Base-by-base conservation (phyloP, 2,888 invertebrate genomes). In the Crioceris asparagi region DNA sequence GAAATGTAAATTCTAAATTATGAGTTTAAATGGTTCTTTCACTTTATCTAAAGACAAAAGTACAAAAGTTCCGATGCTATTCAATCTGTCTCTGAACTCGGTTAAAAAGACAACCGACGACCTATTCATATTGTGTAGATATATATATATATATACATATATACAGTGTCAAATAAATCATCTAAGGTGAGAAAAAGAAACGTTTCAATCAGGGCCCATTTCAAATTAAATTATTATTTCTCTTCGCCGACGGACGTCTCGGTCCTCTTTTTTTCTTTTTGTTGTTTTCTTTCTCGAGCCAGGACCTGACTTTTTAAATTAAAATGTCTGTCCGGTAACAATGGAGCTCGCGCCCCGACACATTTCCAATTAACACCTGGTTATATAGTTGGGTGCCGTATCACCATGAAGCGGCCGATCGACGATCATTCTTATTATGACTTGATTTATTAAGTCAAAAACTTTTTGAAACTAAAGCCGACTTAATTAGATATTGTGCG, bases 311-410 rank as follows among this genome's bases (percentile, higher is more conserved):
- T 57, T 57, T 57, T 57, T 51, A 59, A 59, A 59, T 58, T 59
- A 59, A 58, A 57, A 59, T 48, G 59, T 58, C 59, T 53, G 52
- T 48, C 45, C 43, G 50, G 52, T 54, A 57, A 59, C 56, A 57
- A 56, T 57, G 49, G 57, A 55, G 52, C 47, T 50, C 50, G 46
- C 53, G 53, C 55, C 54, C 58, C 53, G 56, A 57, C 58, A 58
- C 57, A 55, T 57, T 56, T 55, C 60, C 60, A 60, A 60, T 60
- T 60, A 60, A 59, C 60, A 60, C 60, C 58, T 60, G 59, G 55
- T 45, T 46, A 40, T 36, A 43, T 35, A 43, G 35, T 33, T 36
- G 37, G 18, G 40, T 25, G 26, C 42, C 14, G 29, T n/a, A 34
- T 41, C 29, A 19, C 16, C 12, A 27, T 7, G n/a, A 19, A 40